Evolutionary conservation across 1,140 invertebrate genomes (phyloP), one percentile per base, ranked within the genome.

Genomic region (Bicyclus anynana): DNA sequence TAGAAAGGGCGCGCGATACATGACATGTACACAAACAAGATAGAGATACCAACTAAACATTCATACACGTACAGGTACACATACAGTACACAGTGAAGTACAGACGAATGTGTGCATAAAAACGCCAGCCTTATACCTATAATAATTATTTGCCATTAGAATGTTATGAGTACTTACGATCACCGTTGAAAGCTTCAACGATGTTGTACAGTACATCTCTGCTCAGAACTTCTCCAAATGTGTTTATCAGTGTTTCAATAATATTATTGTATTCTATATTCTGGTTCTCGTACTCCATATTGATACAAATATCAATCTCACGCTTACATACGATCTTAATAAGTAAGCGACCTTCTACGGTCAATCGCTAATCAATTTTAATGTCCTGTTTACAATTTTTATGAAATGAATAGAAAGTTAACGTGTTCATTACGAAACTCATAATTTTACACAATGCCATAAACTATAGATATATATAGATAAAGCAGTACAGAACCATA

Each of bases 181-280:
- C 72, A 17, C 80, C 81, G 7, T 59, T 69, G 53, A 68, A 87
- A 59, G 67, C 76, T 53, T 80, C 77, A 12, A 80, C 70, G 20
- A 87, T 62, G 27, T 71, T 53, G 40, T 58, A 53, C 29, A 83
- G 72, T 6, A 72, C 71, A 53, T 87, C 80, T 66, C 58, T 65
- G 57, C 38, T 72, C 35, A 83, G 37, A 13, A 82, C 58, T 60
- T 75, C 53, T 6, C 73, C 74, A 55, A 86, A 86, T 53, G 81
- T 77, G 42, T 60, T 71, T 17, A 58, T 38, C 23, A 86, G 47
- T 37, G 48, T 73, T n/a, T 84, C 74, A 42, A 77, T 62, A 70
- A 79, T 61, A 26, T 65, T 51, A 52, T 57, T 38, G 53, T 72
- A 71, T 49, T 58, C 21, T 12, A 53, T n/a, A n/a, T n/a, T 48